Base-by-base conservation (phyloP, 1,140 invertebrate genomes). In the Microplitis demolitor region DNA sequence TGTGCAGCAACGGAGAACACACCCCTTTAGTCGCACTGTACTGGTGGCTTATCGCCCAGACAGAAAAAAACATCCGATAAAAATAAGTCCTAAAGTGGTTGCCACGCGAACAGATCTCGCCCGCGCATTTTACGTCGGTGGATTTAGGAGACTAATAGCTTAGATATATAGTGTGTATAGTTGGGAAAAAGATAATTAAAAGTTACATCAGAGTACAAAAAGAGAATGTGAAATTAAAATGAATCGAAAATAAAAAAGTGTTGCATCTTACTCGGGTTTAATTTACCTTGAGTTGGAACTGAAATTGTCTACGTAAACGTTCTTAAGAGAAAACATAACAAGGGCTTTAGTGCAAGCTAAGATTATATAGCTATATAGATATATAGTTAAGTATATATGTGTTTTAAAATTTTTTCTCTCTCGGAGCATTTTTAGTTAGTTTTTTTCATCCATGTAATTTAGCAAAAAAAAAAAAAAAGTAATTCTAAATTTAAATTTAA, bases 51-150 rank as follows among this genome's bases (percentile, higher is more conserved):
- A 63, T 35, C 60, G 74, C 51, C 67, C 76, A 78, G 78, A 80
- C 78, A 74, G 53, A 79, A 74, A 77, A 69, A 72, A 72, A 69
- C 14, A 69, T 69, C 69, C 69, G 78, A 81, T 78, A 77, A 79
- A 79, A 80, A 78, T 80, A 79, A 78, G 74, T 76, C 72, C 73
- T 76, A 74, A 74, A 80, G 78, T 76, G 76, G 75, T 78, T 79
- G 62, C 72, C 62, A 71, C 53, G 31, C 66, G 60, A 61, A 16
- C 64, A 54, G 9, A 45, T 34, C 56, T 16, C 51, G 5, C 39
- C 39, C 39, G 39, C 39, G 39, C 39, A 45, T 45, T 45, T 45
- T 9, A 45, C 39, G 39, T 45, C 11, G 6, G 39, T 62, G 56
- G 16, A 56, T 24, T 56, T 56, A 14, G 53, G n/a, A 56, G n/a